Evolutionary conservation across 2,797 vertebrate genomes (phyloP), one percentile per base, ranked within the genome.

Genomic region (Phoeniculus purpureus): DNA sequence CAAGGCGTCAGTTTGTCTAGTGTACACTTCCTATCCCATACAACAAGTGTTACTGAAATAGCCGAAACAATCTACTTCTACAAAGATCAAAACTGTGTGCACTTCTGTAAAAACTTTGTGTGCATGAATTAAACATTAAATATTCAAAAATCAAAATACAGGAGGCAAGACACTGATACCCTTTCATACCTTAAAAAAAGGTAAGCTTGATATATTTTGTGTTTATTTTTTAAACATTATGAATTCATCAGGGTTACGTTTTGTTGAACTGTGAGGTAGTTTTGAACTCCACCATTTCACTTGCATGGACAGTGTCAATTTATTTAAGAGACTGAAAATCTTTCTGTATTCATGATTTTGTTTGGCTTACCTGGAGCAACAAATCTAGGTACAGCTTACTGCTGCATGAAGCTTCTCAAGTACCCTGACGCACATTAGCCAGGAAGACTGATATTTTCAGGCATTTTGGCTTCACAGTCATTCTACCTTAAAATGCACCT

Each of bases 321-420:
- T 78, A 61, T 43, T 84, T 82, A 56, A 89, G 26, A 74, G 14
- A 52, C 9, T 51, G 81, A 34, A 76, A 91, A 55, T 10, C 2
- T 50, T 80, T 65, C 5, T 55, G 7, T 52, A 45, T 29, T 70
- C 7, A 34, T 61, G 66, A 32, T 56, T 87, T 64, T 72, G 10
- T 82, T 70, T 74, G 3, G 11, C 6, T 11, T n/a, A 88, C 77
- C 37, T 67, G 71, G 64, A 43, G 55, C 18, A 73, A 67, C 52
- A 92, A 81, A 87, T 52, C 58, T 83, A 34, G 73, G 61, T 95
- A 50, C 76, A 87, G 22, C n/a, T 92, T 54, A 59, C 59, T 34
- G 15, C 22, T 67, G 7, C 55, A 23, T 64, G 37, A 37, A 45
- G 23, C 11, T 5, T 58, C 20, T 61, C 12, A 10, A n/a, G 12